Evolutionary conservation across 2,888 invertebrate species (phyloP).

Genomic region (Watsonalla cultraria): DNA sequence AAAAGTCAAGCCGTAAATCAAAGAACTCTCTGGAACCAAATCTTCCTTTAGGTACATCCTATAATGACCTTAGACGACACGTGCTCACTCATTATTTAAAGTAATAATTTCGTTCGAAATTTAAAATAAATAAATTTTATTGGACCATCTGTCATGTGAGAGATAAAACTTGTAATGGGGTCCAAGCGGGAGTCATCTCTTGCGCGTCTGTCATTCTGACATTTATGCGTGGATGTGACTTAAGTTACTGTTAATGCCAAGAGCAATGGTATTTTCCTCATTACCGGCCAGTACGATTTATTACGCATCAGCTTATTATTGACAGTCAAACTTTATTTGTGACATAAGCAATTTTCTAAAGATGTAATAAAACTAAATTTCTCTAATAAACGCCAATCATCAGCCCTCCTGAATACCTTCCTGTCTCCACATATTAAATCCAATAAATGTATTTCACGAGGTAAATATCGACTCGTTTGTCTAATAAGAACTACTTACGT

Average conservation of each 20-base stretch:
- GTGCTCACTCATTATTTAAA: slow-evolving; percentile 70
- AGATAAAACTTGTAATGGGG: slow-evolving; percentile 65
- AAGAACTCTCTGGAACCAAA: slow-evolving; percentile 52
- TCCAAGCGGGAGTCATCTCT: slow-evolving; percentile 50
- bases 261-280: slow-evolving; percentile 54
- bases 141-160: slow-evolving; percentile 70
- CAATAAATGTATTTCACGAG: too few species aligned
- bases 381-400: not conserved
- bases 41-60: slow-evolving; percentile 46
- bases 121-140: slow-evolving; percentile 75
- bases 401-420: not conserved
- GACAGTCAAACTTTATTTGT: slow-evolving; percentile 24
- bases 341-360: slow-evolving; percentile 26
- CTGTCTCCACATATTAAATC: not conserved
- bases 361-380: not conserved
- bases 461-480: not conserved
- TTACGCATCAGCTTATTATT: slow-evolving; percentile 56
- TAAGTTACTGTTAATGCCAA: slow-evolving; percentile 58
- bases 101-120: slow-evolving; percentile 54
- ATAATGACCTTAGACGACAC: slow-evolving; percentile 62
- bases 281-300: slow-evolving; percentile 55
- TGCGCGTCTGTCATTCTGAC: slow-evolving; percentile 57
- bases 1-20: slow-evolving; percentile 75
- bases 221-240: slow-evolving; percentile 62
- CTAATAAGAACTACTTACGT: not conserved